Evolutionary conservation across 2,797 vertebrate species (phyloP).

Genomic region (Myiotriccus ornatus): DNA sequence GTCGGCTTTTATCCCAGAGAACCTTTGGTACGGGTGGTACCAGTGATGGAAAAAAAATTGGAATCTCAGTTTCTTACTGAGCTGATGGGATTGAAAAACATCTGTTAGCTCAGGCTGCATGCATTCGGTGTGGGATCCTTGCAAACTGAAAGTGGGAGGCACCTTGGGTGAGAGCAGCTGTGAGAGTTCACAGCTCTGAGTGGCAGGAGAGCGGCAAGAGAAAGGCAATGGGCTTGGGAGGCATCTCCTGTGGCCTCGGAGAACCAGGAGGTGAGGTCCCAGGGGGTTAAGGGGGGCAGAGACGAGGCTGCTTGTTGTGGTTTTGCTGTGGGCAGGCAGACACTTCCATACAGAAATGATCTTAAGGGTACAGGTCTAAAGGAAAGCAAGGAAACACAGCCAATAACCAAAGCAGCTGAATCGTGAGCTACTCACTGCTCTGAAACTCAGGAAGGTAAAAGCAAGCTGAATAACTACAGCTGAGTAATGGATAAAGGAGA

Average conservation of each 20-base stretch:
- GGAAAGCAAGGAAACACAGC: background rate
- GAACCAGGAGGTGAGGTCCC: background rate
- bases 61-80: conserved; percentile 22
- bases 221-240: background rate
- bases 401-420: background rate
- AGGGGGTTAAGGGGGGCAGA: background rate
- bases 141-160: conserved; percentile 60
- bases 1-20: background rate
- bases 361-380: background rate
- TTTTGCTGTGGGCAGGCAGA: no score
- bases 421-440: background rate
- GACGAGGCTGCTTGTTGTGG: background rate
- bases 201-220: conserved; percentile 34
- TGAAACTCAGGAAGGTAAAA: background rate
- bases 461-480: background rate
- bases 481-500: background rate
- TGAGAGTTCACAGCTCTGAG: conserved; percentile 55
- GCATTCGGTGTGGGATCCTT: conserved; percentile 43
- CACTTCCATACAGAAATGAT: background rate
- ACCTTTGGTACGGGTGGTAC: background rate
- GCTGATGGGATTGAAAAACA: conserved; percentile 52
- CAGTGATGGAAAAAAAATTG: background rate
- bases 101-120: conserved; percentile 51
- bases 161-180: conserved; percentile 63
- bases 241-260: background rate